Evolutionary conservation across 2,888 invertebrate genomes (phyloP).

Genomic region (Nymphalis polychloros): DNA sequence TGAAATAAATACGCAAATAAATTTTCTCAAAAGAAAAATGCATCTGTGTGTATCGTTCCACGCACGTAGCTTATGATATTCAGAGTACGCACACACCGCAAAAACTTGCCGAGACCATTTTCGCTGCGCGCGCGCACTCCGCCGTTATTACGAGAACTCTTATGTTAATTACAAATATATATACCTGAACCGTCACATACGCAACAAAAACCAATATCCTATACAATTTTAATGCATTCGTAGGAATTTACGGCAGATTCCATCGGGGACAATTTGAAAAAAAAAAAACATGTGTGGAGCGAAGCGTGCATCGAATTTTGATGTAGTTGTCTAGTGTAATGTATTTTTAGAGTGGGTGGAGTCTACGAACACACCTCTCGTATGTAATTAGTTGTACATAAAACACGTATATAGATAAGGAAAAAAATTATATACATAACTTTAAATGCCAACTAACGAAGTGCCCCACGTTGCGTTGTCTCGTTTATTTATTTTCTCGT

Average conservation of each 20-base stretch:
- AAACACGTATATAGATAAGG: conserved; percentile 11
- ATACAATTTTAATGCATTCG: conserved; percentile 77
- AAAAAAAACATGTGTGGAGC: conserved; percentile 55
- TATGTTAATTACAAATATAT: conserved; percentile 72
- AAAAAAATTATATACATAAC: conserved; percentile 27
- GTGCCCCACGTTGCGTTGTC: not conserved
- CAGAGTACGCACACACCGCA: conserved; percentile 67
- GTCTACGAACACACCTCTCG: conserved; percentile 42
- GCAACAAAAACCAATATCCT: conserved; percentile 63
- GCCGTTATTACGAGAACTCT: conserved; percentile 75
- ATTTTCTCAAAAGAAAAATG: conserved; percentile 55
- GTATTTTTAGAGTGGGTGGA: conserved; percentile 44
- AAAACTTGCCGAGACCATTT: conserved; percentile 71
- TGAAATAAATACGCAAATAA: not conserved
- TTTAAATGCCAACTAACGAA: conserved; percentile 4
- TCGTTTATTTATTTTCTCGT: not conserved
- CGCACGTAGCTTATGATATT: conserved; percentile 73
- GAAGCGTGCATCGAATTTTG: conserved; percentile 62
- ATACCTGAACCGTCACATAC: conserved; percentile 58
- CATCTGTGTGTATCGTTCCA: conserved; percentile 53
- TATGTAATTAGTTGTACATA: conserved; percentile 24
- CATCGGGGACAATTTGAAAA: conserved; percentile 53
- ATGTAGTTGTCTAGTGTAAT: conserved; percentile 45
- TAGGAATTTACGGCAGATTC: conserved; percentile 75
- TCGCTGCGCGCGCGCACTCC: conserved; percentile 62